Base-by-base conservation (phyloP, 2,113 vertebrate genomes). In the Beaufortia kweichowensis region DNA sequence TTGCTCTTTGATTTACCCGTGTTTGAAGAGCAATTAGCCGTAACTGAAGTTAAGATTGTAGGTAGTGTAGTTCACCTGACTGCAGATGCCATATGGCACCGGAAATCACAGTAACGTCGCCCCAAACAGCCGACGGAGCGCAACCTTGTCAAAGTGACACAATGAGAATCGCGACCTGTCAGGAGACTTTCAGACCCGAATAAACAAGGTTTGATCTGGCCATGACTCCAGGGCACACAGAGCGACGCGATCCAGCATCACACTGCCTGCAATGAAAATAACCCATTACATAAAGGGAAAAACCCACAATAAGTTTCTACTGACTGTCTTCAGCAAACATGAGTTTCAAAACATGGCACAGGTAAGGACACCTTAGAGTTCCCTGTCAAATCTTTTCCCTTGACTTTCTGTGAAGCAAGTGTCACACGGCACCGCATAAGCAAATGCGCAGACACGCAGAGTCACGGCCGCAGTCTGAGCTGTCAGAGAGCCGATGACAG, bases 401-500 rank as follows among this genome's bases (percentile, higher is more conserved):
- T 3, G 26, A 12, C 53, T 43, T 35, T 26, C 21, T 19, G 39
- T 31, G 53, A 60, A 59, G 63, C 43, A 48, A 26, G 65, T 35
- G 48, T 70, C 28, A 70, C 9, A 5, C 6, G n/a, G 6, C 15
- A 29, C 29, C 39, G 26, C 63, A 48, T 23, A 67, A 26, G 29
- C 26, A 26, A 31, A 61, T 4, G 14, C 39, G 2, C 66, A 15
- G 21, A 39, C 66, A 69, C 41, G 48, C 41, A 7, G 33, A 39
- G 39, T 31, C 56, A 50, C 61, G 11, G 11, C 12, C 35, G 21
- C 73, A 75, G 46, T 65, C 59, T n/a, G 67, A 78, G 76, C 66
- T 55, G 59, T 78, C 76, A 78, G 57, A 63, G 46, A 70, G 68
- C 35, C 39, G 23, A 17, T 61, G 60, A 53, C 66, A 70, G 65